These are phyloP conservation scores for Prosapia bicincta DNA, from an alignment of 2,888 invertebrate genomes.

Conservation along the genomic window DNA sequence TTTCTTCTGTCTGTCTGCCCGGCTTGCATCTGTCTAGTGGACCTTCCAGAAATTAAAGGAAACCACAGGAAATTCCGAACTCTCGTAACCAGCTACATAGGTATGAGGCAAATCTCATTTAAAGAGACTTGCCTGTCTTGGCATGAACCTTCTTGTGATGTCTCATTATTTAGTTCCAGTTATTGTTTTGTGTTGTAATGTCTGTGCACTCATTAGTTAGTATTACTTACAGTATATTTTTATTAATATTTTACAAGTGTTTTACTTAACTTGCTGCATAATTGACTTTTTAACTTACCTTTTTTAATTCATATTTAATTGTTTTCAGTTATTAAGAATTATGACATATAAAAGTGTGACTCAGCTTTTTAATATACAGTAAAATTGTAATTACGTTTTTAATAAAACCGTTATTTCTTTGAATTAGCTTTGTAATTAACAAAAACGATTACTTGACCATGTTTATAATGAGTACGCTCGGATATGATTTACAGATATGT, in stretches of 20 bases:
- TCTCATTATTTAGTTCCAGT: background rate
- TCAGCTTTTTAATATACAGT: too few relatives aligned
- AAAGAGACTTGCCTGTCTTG: constrained; percentile 18
- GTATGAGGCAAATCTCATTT: constrained; percentile 55
- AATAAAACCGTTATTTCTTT: too few relatives aligned
- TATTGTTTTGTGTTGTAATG: background rate
- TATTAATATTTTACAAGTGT: too few relatives aligned
- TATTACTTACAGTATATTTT: too few relatives aligned
- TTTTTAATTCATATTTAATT: background rate
- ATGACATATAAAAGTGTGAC: background rate
- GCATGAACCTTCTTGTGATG: background rate
- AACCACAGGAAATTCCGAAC: constrained; percentile 99
- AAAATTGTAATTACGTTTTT: too few relatives aligned
- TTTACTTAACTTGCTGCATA: too few relatives aligned
- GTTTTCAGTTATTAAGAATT: background rate
- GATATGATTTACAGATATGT: too few relatives aligned
- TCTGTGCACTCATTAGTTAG: background rate
- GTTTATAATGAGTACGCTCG: too few relatives aligned
- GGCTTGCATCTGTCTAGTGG: constrained; percentile 62
- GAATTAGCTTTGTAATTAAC: too few relatives aligned
- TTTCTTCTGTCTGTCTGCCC: constrained; percentile 31
- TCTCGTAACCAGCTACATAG: constrained; percentile 98
- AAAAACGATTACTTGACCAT: too few relatives aligned
- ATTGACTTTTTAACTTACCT: background rate
- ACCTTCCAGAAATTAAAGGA: constrained; percentile 97